phyloP scores from a whole-genome alignment of 2,797 vertebrate genomes.

The Ctenopoma kingsleyae region DNA sequence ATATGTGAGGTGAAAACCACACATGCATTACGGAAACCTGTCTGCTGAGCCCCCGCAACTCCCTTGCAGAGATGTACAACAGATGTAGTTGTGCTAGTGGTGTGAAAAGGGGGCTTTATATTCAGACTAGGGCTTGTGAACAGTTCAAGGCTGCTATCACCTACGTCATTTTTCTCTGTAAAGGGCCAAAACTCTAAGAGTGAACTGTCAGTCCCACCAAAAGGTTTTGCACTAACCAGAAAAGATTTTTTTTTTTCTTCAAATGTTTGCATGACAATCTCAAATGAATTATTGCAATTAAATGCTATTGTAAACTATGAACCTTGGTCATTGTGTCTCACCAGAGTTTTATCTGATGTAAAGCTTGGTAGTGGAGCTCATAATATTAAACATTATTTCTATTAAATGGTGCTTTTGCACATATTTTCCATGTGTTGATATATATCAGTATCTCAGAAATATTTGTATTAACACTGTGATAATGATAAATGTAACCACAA shows the following conservation, averaged over 20 bases:
- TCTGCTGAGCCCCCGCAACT: neutral
- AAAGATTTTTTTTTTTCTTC: neutral
- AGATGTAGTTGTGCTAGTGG: constrained; percentile 6
- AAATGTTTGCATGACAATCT: neutral
- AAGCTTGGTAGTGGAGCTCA: too few relatives aligned
- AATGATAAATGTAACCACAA: neutral
- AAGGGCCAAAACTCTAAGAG: neutral
- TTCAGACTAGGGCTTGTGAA: neutral
- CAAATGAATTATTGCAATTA: too few relatives aligned
- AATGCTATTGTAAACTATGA: too few relatives aligned
- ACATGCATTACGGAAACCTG: constrained; percentile 38
- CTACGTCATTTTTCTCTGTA: neutral
- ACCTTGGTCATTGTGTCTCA: too few relatives aligned
- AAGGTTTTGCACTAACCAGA: too few relatives aligned
- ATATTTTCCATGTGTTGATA: neutral
- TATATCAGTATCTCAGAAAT: neutral
- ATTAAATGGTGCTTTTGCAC: neutral
- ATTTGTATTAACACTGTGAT: neutral
- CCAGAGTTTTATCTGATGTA: neutral
- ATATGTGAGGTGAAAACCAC: constrained; percentile 49
- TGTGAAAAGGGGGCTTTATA: constrained; percentile 16
- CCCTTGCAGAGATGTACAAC: constrained; percentile 4
- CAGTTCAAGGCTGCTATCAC: neutral
- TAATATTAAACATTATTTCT: too few relatives aligned
- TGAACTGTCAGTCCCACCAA: neutral